phyloP scores from a whole-genome alignment of 2,888 invertebrate species.

The Tenthredo distinguenda region DNA sequence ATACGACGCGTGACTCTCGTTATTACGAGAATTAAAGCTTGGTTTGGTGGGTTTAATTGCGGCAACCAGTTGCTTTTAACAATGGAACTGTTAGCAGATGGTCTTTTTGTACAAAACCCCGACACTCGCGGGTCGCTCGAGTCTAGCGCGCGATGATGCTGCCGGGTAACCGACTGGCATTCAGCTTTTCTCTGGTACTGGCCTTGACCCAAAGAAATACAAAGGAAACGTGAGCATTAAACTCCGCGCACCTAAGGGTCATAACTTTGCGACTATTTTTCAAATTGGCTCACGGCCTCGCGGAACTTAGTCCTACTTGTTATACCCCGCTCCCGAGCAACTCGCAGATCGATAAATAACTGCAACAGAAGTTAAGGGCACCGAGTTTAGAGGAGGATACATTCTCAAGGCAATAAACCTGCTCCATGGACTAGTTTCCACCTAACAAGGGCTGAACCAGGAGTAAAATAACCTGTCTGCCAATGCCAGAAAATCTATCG shows the following conservation, averaged over 20 bases:
- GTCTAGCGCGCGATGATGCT: constrained; percentile 28
- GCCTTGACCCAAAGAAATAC: constrained; percentile 36
- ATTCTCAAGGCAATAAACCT: constrained; percentile 3
- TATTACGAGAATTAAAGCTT: constrained; percentile 46
- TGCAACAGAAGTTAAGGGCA: constrained; percentile 22
- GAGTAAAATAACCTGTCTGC: background rate
- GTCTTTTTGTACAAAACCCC: constrained; percentile 19
- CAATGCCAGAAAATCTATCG: constrained; percentile 23
- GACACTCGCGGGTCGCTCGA: constrained; percentile 28
- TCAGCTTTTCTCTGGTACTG: background rate
- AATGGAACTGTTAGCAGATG: constrained; percentile 39
- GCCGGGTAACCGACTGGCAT: background rate
- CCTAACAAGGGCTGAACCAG: constrained; percentile 32
- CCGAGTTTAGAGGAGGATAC: constrained; percentile 19
- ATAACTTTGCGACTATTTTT: constrained; percentile 20
- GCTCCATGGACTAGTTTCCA: background rate
- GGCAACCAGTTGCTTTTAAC: constrained; percentile 51
- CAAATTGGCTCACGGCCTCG: constrained; percentile 3
- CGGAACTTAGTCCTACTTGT: constrained; percentile 37
- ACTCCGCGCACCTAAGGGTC: background rate
- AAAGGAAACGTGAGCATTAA: background rate
- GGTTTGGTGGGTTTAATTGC: constrained; percentile 49
- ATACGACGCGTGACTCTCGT: constrained; percentile 30
- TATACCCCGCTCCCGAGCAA: background rate
- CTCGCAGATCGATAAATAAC: constrained; percentile 36